Conservation (phyloP, 2,888 invertebrate genomes). For the Elysia crispata region DNA sequence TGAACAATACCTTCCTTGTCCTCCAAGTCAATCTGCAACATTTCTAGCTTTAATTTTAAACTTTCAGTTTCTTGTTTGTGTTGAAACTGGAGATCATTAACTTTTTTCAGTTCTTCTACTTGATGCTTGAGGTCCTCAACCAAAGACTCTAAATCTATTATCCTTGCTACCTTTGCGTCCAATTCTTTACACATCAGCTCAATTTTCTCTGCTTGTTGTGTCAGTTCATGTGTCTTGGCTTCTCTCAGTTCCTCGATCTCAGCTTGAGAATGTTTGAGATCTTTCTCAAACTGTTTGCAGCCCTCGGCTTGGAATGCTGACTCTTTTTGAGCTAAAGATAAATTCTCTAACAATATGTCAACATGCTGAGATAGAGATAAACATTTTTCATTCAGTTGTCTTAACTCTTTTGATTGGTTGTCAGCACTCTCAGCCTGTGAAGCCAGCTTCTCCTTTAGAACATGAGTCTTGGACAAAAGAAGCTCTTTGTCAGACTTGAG, state of each 20-base stretch:
- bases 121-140: neutral
- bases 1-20: conserved; percentile 50
- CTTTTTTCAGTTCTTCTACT: neutral
- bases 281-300: neutral
- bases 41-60: conserved; percentile 54
- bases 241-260: conserved; percentile 28
- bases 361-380: too few species aligned
- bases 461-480: too few species aligned
- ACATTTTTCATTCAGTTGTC: conserved; percentile 9
- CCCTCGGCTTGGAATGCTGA: too few species aligned
- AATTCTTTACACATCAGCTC: neutral
- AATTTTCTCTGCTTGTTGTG: neutral
- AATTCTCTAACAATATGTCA: too few species aligned
- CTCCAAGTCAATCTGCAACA: conserved; percentile 56
- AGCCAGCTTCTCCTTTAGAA: too few species aligned
- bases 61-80: neutral
- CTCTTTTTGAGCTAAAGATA: too few species aligned
- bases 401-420: neutral
- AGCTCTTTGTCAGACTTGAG: neutral
- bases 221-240: conserved; percentile 12
- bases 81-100: neutral
- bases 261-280: neutral
- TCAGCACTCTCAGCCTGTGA: too few species aligned
- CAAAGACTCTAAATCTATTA: neutral
- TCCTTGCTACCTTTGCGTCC: neutral